Evolutionary conservation across 2,888 invertebrate species (phyloP).

Genomic region (Nycteola revayana): DNA sequence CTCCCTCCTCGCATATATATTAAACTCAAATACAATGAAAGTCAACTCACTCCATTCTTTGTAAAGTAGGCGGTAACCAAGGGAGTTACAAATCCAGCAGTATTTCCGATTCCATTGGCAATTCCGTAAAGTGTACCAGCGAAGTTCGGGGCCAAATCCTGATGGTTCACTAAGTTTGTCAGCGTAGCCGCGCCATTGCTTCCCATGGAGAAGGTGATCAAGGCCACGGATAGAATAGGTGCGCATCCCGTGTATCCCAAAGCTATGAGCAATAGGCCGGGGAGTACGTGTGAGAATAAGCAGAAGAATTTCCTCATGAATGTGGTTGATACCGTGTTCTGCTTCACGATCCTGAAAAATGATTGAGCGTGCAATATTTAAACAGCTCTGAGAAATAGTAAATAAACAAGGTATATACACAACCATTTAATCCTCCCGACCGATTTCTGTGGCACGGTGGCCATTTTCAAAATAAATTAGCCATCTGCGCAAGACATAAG

Average conservation of each 20-base stretch:
- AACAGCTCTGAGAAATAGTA: too few species aligned
- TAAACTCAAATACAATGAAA: conserved; percentile 10
- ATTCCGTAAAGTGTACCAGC: conserved; percentile 90
- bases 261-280: conserved; percentile 74
- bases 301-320: conserved; percentile 85
- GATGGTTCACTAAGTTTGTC: conserved; percentile 84
- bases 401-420: too few species aligned
- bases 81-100: conserved; percentile 88
- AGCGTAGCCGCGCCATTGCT: conserved; percentile 84
- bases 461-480: too few species aligned
- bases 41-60: conserved; percentile 76
- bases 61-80: conserved; percentile 86
- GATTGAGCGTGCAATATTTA: too few species aligned
- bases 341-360: conserved; percentile 70
- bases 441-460: too few species aligned
- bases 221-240: conserved; percentile 82
- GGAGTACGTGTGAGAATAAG: conserved; percentile 82
- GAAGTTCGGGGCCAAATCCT: conserved; percentile 89
- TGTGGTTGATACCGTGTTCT: conserved; percentile 71
- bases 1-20: too few species aligned
- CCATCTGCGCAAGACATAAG: too few species aligned
- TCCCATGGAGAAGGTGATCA: conserved; percentile 86
- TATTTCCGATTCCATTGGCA: conserved; percentile 87
- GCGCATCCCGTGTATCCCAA: conserved; percentile 84
- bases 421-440: too few species aligned